Base-by-base conservation (phyloP, 2,888 invertebrate genomes). In the Augiades crinisus region DNA sequence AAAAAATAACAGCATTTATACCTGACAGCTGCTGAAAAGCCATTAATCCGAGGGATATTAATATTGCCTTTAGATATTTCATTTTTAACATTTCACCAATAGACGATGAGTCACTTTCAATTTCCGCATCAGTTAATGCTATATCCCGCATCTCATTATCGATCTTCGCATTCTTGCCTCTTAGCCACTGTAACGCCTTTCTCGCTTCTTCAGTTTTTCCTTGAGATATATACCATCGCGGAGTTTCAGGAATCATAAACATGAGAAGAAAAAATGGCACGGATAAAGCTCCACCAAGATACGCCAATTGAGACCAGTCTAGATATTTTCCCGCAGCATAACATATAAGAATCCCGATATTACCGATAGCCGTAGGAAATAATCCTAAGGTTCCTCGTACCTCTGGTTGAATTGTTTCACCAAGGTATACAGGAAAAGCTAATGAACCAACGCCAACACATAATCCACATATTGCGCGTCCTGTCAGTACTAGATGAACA, bases 1-100 rank as follows among this genome's bases (percentile, higher is more conserved):
- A 98, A 85, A 98, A 98, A 76, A 99, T 97, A 47, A 99, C 95
- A 4, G 98, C 98, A 79, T 99, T 99, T 62, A 98, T 98, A 14
- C 98, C 98, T 55, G 95, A 96, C 68, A 97, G 81, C 77, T 99
- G 99, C 81, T 99, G 99, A 86, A 98, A 98, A 58, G 96, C 94
- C 98, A 98, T 98, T 43, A 99, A 90, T 0, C 96, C 95, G 52
- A 98, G 79, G 2, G 95, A 95, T 60, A 98, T 96, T 13, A 94
- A 79, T 51, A 98, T 87, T 0, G 98, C 96, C 70, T 94, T 94
- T 60, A 94, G 79, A 67, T 97, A 94, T 61, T 92, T 92, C 31
- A 91, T 91, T 50, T 90, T 91, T 55, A 95, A 91, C 13, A 98
- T 85, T 69, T 96, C 95, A 50, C 88, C 72, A 7, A 88, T 87